These are phyloP conservation scores for Cydia splendana DNA, from an alignment of 1,140 invertebrate genomes.

Conservation along the genomic window DNA sequence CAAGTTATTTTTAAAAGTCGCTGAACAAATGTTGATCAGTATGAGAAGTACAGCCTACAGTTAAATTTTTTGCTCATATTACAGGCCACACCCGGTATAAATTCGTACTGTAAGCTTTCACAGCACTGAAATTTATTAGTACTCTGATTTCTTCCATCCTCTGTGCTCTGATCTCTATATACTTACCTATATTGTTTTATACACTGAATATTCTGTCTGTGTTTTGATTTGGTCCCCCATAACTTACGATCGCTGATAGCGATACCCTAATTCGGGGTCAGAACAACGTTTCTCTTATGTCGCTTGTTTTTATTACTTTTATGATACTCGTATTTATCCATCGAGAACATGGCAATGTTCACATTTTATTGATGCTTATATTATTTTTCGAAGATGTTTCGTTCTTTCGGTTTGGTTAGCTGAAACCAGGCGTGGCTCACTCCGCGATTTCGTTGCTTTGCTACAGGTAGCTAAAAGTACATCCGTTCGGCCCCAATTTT, in stretches of 20 bases:
- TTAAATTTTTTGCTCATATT: no score
- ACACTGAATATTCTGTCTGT: not conserved
- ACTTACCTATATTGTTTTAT: not conserved
- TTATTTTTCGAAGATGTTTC: not conserved
- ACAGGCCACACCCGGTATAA: no score
- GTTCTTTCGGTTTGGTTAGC: not conserved
- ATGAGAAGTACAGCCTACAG: no score
- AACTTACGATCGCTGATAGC: conserved; percentile 12
- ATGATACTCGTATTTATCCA: not conserved
- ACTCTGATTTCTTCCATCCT: no score
- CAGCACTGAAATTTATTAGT: no score
- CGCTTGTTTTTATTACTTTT: conserved; percentile 29
- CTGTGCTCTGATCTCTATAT: not conserved
- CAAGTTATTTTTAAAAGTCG: no score
- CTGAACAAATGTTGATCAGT: no score
- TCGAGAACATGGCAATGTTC: not conserved
- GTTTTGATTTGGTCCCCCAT: not conserved
- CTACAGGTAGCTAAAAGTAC: no score
- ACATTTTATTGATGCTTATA: not conserved
- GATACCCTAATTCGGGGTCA: conserved; percentile 18
- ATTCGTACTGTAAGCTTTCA: no score
- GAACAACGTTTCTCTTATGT: not conserved
- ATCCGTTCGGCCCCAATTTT: no score
- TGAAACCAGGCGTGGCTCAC: no score
- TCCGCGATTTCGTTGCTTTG: no score